These are phyloP conservation scores for Drosophila engyochracea DNA, from an alignment of 2,888 invertebrate species.

Conservation along the genomic window DNA sequence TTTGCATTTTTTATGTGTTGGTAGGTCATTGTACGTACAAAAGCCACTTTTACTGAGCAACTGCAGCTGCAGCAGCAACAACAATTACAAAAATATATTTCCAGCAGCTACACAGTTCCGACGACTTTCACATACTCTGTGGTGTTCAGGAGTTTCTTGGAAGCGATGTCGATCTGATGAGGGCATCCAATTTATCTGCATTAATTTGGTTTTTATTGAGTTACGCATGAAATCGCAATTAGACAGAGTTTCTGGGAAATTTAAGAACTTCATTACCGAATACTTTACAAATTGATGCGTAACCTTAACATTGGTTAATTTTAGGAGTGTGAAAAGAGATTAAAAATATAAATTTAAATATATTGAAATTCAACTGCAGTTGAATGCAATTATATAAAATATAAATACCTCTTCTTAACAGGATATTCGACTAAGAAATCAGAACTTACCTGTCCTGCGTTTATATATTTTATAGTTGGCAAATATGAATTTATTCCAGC, in stretches of 20 bases:
- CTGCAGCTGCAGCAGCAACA: slow-evolving; percentile 44
- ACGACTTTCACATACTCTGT: slow-evolving; percentile 36
- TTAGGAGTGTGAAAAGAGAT: not conserved
- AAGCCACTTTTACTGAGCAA: slow-evolving; percentile 82
- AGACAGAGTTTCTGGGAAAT: not conserved
- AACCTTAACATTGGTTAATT: not conserved
- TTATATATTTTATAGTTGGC: not conserved
- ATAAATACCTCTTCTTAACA: not conserved
- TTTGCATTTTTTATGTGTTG: slow-evolving; percentile 84
- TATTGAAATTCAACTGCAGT: not conserved
- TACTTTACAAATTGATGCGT: too few relatives aligned
- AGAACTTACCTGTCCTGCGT: not conserved
- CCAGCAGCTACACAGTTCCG: not conserved
- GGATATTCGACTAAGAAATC: not conserved
- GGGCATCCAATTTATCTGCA: not conserved
- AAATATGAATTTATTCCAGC: not conserved
- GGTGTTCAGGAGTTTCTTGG: not conserved
- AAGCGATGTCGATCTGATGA: not conserved
- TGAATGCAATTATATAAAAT: not conserved
- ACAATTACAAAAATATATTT: slow-evolving; percentile 16
- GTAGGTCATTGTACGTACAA: slow-evolving; percentile 86
- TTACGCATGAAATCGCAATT: not conserved
- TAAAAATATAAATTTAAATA: not conserved
- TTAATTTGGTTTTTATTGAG: not conserved
- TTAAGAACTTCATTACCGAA: not conserved